Conservation (phyloP, 2,888 invertebrate species). For the Scaeva pyrastri region DNA sequence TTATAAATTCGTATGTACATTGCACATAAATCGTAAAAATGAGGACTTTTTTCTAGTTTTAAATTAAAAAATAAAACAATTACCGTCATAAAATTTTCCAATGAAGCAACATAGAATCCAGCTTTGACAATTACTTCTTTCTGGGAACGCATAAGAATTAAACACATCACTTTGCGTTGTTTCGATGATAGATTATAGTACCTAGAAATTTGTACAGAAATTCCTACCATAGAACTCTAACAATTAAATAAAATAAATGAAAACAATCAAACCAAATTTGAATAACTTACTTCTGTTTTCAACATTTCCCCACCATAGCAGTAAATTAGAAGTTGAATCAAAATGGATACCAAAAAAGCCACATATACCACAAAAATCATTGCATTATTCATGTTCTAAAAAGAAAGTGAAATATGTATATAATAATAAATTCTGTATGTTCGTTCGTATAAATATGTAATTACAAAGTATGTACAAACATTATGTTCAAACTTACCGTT, state of each 20-base stretch:
- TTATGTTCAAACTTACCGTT: conserved; percentile 77
- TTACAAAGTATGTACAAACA: too few species aligned
- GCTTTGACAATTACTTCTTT: conserved; percentile 79
- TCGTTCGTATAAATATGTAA: too few species aligned
- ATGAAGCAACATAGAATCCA: conserved; percentile 81
- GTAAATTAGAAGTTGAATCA: conserved; percentile 82
- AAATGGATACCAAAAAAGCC: conserved; percentile 80
- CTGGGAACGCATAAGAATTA: conserved; percentile 80
- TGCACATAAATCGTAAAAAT: too few species aligned
- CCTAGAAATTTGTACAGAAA: conserved; percentile 79
- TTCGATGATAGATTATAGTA: conserved; percentile 80
- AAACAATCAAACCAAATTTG: neutral
- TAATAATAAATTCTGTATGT: too few species aligned
- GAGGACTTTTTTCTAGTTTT: too few species aligned
- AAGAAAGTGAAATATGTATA: neutral
- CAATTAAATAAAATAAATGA: neutral
- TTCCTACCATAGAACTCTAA: conserved; percentile 80
- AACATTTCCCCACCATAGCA: conserved; percentile 82
- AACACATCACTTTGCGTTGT: conserved; percentile 78
- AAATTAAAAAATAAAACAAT: neutral
- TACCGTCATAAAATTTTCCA: conserved; percentile 81
- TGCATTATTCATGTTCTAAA: conserved; percentile 79
- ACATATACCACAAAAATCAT: conserved; percentile 79
- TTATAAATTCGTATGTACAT: too few species aligned
- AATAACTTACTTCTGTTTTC: conserved; percentile 79